Evolutionary conservation across 2,888 invertebrate genomes (phyloP).

Genomic region (Lepidochrysops patricia): DNA sequence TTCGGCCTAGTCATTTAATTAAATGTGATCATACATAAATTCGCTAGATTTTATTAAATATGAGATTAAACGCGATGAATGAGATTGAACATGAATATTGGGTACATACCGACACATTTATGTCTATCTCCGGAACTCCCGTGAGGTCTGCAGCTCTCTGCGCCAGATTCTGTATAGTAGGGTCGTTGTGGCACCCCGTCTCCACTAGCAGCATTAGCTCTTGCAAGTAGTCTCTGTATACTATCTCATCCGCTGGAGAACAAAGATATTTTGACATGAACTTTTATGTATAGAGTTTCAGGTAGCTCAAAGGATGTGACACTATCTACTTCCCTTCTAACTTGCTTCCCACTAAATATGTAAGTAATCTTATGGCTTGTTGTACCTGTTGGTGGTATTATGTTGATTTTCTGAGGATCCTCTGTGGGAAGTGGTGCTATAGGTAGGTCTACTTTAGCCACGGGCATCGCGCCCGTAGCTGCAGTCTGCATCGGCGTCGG

Average conservation of each 20-base stretch:
- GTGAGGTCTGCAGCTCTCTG: constrained; percentile 75
- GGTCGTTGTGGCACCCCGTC: constrained; percentile 43
- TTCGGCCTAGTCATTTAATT: no score
- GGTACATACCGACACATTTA: constrained; percentile 45
- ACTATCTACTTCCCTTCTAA: no score
- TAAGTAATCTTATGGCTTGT: not conserved
- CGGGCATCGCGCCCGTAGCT: not conserved
- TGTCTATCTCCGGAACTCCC: constrained; percentile 65
- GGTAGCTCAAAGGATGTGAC: no score
- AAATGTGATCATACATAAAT: no score
- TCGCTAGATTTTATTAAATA: no score
- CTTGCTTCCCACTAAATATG: no score
- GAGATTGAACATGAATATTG: no score
- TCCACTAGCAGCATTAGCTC: constrained; percentile 77
- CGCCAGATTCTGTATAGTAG: constrained; percentile 74
- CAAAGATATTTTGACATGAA: not conserved
- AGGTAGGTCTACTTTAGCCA: not conserved
- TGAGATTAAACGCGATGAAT: no score
- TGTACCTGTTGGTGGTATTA: constrained; percentile 5
- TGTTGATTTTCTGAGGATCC: not conserved
- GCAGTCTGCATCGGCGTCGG: not conserved
- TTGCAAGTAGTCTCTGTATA: constrained; percentile 74
- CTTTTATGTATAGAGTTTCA: no score
- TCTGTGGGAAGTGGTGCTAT: not conserved
- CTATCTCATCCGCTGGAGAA: constrained; percentile 31